Base-by-base conservation (phyloP, 2,888 invertebrate genomes). In the Acanthoscelides obtectus region DNA sequence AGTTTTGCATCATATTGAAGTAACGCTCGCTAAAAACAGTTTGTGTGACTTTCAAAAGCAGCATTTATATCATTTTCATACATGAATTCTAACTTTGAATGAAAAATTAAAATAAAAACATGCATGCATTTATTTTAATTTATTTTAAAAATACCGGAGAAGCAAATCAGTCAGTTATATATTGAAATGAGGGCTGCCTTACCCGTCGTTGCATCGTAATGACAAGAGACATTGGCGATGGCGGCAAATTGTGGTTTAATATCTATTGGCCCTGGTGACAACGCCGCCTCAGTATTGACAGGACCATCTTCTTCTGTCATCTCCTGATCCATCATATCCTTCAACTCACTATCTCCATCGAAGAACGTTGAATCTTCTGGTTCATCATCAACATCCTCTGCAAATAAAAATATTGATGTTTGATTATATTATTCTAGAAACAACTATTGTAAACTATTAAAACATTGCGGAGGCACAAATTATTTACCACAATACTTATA, bases 171-270 rank as follows among this genome's bases (percentile, higher is more conserved):
- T n/a, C n/a, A n/a, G n/a, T n/a, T n/a, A n/a, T n/a, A n/a, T n/a
- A n/a, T n/a, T n/a, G n/a, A n/a, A n/a, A n/a, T n/a, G n/a, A n/a
- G n/a, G 8, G 17, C 45, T 12, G 1, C 20, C 66, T 78, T 79
- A 83, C 84, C 83, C 77, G 83, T 82, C 72, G 80, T 81, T 12
- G 83, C 85, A 74, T 89, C 90, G 81, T 90, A 90, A 77, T 90
- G 90, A 77, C 90, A 90, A 75, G 89, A 89, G 70, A 90, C 90
- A 83, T 90, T 90, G 22, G 90, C 89, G 78, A 90, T 90, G 67
- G 90, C 89, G 72, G 83, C 85, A 66, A 83, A 84, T 6, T 84
- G 81, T 4, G 82, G 80, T 27, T 79, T 80, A 20, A 79, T 78
- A 22, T 77, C 78, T 45, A 45, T 12, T 4, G 12, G 12, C 45